A percentile compares a stretch with the other conserved stretches of the same genome.
These are phyloP conservation scores for Patagioenas fasciata DNA, from an alignment of 2,113 vertebrate genomes.

Conservation along the genomic window DNA sequence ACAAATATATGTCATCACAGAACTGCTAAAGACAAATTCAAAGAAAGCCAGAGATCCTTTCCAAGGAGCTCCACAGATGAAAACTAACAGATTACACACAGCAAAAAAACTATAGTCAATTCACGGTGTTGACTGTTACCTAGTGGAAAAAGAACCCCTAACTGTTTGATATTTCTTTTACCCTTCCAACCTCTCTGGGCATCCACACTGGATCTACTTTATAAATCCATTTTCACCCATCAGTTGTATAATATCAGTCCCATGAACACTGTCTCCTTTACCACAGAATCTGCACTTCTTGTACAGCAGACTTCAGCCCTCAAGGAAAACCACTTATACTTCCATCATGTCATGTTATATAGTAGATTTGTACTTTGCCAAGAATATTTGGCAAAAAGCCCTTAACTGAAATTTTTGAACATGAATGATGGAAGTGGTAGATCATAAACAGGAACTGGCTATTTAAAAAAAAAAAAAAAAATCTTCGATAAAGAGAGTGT, in stretches of 20 bases:
- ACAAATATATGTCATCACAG: not conserved
- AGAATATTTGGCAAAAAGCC: not conserved
- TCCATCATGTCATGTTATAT: not conserved
- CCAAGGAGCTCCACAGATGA: not conserved
- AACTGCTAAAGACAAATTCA: not conserved
- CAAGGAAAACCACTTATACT: not conserved
- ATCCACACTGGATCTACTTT: not conserved
- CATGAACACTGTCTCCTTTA: not conserved
- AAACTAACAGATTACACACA: not conserved
- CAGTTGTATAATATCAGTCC: not conserved
- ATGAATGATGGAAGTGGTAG: not conserved
- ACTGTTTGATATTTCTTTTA: not conserved
- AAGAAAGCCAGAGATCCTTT: not conserved
- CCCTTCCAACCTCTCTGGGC: not conserved
- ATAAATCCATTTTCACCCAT: not conserved
- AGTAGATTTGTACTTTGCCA: not conserved
- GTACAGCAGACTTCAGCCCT: not conserved
- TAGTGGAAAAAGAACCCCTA: not conserved
- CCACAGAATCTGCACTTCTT: not conserved
- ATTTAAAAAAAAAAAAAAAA: not conserved
- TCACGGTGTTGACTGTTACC: not conserved
- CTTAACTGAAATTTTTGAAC: not conserved
- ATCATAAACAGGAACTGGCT: not conserved
- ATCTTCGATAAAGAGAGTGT: not conserved
- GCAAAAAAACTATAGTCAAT: not conserved